Evolutionary conservation across 2,888 invertebrate species (phyloP).

Genomic region (Scrobipalpa atriplicella): DNA sequence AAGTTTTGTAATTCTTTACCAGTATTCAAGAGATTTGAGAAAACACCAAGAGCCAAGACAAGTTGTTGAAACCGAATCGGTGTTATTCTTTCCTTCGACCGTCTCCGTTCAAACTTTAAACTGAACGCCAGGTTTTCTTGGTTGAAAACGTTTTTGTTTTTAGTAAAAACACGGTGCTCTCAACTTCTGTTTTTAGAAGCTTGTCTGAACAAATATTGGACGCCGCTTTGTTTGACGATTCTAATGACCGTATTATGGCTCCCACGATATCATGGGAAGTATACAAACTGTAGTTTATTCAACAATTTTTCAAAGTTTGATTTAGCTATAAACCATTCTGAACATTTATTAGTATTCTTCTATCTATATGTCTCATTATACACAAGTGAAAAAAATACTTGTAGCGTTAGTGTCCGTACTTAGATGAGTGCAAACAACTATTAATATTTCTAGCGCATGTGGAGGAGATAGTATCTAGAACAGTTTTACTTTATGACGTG

Average conservation of each 20-base stretch:
- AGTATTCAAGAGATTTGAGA: background rate
- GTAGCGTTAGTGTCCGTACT: too few species aligned
- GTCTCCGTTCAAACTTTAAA: conserved; percentile 35
- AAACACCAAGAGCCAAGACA: background rate
- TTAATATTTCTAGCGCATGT: too few species aligned
- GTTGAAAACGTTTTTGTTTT: conserved; percentile 61
- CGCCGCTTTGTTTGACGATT: conserved; percentile 55
- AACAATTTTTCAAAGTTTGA: too few species aligned
- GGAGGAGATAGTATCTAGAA: too few species aligned
- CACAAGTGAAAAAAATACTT: too few species aligned
- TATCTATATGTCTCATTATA: too few species aligned
- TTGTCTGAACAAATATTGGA: conserved; percentile 62
- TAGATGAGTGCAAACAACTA: too few species aligned
- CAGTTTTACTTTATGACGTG: too few species aligned
- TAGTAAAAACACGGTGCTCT: conserved; percentile 69
- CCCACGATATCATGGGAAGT: conserved; percentile 33
- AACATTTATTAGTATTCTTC: too few species aligned
- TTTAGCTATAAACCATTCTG: too few species aligned
- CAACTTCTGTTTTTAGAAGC: conserved; percentile 76
- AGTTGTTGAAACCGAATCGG: conserved; percentile 13
- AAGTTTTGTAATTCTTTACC: too few species aligned
- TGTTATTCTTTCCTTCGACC: conserved; percentile 31
- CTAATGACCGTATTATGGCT: conserved; percentile 51
- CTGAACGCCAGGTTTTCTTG: conserved; percentile 20
- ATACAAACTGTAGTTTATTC: background rate